These are phyloP conservation scores for Cherax quadricarinatus DNA, from an alignment of 1,140 invertebrate species.

Conservation along the genomic window DNA sequence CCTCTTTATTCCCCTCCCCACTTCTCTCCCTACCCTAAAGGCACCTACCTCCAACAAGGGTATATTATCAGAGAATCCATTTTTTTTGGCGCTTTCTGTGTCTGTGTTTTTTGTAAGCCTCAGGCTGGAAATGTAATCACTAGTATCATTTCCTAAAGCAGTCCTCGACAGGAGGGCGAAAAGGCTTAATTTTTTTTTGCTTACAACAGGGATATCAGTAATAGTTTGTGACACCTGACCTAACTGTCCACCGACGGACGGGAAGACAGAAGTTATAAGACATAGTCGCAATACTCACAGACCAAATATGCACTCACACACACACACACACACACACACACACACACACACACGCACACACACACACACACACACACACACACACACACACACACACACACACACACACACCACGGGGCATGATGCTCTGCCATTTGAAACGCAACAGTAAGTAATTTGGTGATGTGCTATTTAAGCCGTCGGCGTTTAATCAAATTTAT, in stretches of 20 bases:
- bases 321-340: no score
- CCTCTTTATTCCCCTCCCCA: not conserved
- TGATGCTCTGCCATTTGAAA: constrained; percentile 12
- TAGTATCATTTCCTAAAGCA: not conserved
- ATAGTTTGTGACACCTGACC: no score
- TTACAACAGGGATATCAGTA: no score
- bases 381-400: no score
- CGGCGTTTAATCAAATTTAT: constrained; percentile 55
- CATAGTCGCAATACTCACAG: no score
- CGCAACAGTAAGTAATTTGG: constrained; percentile 24
- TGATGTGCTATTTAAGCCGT: constrained; percentile 25
- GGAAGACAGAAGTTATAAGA: no score
- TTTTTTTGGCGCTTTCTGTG: not conserved
- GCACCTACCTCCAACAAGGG: not conserved
- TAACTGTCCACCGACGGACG: no score
- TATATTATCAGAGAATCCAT: not conserved
- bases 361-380: no score
- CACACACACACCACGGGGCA: not conserved
- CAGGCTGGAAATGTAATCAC: not conserved
- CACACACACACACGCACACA: no score
- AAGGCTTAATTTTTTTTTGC: no score
- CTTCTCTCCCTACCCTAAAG: not conserved
- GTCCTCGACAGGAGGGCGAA: not conserved
- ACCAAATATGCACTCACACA: no score
- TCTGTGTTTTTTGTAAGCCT: not conserved